These are phyloP conservation scores for Hoplodrina blanda DNA, from an alignment of 2,888 invertebrate genomes.

Conservation along the genomic window DNA sequence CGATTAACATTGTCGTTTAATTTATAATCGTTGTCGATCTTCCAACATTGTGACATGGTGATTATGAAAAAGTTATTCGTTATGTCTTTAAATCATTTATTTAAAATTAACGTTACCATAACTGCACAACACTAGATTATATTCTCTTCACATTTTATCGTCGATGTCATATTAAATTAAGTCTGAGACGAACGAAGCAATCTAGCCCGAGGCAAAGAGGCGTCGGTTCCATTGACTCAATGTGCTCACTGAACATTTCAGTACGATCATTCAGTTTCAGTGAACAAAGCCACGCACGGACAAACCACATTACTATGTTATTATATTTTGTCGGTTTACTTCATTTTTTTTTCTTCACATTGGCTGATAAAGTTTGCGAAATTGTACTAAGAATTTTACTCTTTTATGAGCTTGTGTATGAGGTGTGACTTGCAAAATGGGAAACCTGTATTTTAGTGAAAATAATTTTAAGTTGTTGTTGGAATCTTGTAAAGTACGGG, in stretches of 20 bases:
- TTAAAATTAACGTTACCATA: conserved; percentile 26
- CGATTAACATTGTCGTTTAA: conserved; percentile 67
- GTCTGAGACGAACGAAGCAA: conserved; percentile 62
- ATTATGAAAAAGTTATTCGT: no score
- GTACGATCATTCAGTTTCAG: conserved; percentile 74
- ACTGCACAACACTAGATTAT: conserved; percentile 20
- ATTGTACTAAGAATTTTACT: conserved; percentile 26
- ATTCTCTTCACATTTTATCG: conserved; percentile 46
- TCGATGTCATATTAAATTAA: conserved; percentile 64
- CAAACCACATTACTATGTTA: conserved; percentile 60
- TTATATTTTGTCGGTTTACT: conserved; percentile 33
- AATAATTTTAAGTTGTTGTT: conserved; percentile 37
- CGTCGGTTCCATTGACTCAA: conserved; percentile 69
- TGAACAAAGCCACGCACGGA: conserved; percentile 71
- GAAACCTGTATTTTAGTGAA: conserved; percentile 9
- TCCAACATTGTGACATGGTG: conserved; percentile 64
- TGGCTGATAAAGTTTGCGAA: conserved; percentile 16
- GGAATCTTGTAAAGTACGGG: conserved; percentile 33
- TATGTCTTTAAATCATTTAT: not conserved
- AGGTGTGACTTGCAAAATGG: not conserved
- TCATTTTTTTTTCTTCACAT: conserved; percentile 29
- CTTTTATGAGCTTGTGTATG: conserved; percentile 11
- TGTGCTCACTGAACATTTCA: conserved; percentile 76
- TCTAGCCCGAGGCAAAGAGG: conserved; percentile 61
- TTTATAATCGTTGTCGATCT: conserved; percentile 63